phyloP scores from a whole-genome alignment of 2,888 invertebrate species.

The Cheilosia variabilis region DNA sequence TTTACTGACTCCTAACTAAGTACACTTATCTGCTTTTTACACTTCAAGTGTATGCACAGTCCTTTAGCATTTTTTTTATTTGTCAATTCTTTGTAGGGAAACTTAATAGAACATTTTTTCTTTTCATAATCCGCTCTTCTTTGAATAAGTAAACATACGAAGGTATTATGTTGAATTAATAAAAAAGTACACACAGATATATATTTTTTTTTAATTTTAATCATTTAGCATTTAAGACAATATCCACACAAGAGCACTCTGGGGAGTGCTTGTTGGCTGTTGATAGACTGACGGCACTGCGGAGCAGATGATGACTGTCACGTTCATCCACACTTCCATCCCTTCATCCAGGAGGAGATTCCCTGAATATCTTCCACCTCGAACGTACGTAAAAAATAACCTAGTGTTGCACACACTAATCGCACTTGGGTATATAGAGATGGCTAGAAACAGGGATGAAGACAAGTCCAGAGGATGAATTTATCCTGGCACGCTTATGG shows the following conservation, averaged over 20 bases:
- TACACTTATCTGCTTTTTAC: slow-evolving; percentile 18
- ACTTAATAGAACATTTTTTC: background rate
- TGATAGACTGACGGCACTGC: slow-evolving; percentile 40
- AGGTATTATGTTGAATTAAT: background rate
- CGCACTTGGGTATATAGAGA: slow-evolving; percentile 47
- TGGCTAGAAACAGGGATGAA: slow-evolving; percentile 46
- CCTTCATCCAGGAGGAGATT: slow-evolving; percentile 12
- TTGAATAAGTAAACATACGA: slow-evolving; percentile 29
- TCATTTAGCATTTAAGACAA: slow-evolving; percentile 44
- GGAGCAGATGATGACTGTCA: slow-evolving; percentile 52
- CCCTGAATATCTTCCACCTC: slow-evolving; percentile 35
- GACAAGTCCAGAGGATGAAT: slow-evolving; percentile 57
- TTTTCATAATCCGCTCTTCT: slow-evolving; percentile 38
- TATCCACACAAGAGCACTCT: slow-evolving; percentile 35
- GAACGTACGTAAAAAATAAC: slow-evolving; percentile 36
- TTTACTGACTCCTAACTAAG: slow-evolving; percentile 10
- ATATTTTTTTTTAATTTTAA: slow-evolving; percentile 31
- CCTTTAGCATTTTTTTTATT: background rate
- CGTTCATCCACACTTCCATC: slow-evolving; percentile 35
- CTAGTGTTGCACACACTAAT: slow-evolving; percentile 60
- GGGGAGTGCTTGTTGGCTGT: slow-evolving; percentile 44
- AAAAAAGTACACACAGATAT: slow-evolving; percentile 9
- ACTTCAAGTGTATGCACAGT: slow-evolving; percentile 12
- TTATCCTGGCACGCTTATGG: slow-evolving; percentile 70
- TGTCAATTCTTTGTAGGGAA: background rate